Conservation (phyloP, 53 echinoderm and acorn worm species). For the Hippasteria phrygiana region DNA sequence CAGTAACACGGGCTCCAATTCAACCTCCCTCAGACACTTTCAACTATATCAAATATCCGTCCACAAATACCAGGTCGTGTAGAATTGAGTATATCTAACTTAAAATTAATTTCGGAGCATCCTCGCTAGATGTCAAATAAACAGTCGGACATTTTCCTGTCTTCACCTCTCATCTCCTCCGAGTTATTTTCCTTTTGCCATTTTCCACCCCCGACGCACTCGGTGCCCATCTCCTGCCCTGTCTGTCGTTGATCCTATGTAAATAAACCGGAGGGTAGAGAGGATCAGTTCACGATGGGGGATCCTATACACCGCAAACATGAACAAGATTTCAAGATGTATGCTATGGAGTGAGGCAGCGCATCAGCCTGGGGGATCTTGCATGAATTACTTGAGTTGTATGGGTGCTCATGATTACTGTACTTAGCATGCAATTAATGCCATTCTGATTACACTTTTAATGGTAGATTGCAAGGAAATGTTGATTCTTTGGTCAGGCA, state of each 20-base stretch:
- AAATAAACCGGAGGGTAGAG: not conserved
- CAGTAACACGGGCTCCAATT: no score
- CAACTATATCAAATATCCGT: not conserved
- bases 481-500: no score
- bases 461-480: no score
- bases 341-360: not conserved
- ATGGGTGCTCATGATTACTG: no score
- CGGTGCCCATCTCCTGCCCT: not conserved
- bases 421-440: no score
- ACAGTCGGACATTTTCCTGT: not conserved
- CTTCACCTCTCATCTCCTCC: not conserved
- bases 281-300: not conserved
- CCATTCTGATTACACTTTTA: no score
- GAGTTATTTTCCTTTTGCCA: not conserved
- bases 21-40: not conserved
- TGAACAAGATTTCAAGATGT: not conserved
- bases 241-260: conserved; percentile 6
- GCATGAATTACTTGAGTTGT: not conserved
- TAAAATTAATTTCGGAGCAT: not conserved
- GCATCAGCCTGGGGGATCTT: not conserved
- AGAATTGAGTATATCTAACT: not conserved
- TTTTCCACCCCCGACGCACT: not conserved
- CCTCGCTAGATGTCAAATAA: no score
- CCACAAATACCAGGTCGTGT: not conserved
- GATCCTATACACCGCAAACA: not conserved